A percentile compares a stretch with the other conserved stretches of the same genome.
These are phyloP conservation scores for Sardinella longiceps DNA, from an alignment of 2,797 vertebrate genomes.

Conservation along the genomic window DNA sequence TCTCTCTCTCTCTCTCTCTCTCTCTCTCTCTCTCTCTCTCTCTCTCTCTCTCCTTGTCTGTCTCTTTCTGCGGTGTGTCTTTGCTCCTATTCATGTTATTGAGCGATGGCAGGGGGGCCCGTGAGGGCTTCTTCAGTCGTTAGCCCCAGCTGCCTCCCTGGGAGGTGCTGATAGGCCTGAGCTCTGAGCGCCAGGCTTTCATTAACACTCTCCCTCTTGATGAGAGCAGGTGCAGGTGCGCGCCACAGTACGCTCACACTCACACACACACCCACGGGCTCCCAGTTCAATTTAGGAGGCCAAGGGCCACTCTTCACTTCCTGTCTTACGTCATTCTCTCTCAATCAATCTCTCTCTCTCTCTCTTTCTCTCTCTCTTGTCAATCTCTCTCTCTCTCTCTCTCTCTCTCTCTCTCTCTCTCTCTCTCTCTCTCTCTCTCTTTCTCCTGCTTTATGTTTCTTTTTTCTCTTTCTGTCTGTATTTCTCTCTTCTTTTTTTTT, in stretches of 20 bases:
- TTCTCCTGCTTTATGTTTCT: not conserved
- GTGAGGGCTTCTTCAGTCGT: slow-evolving; percentile 23
- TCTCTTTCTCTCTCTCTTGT: not conserved
- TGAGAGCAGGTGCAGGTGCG: slow-evolving; percentile 59
- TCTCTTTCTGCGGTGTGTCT: not conserved
- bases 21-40: not conserved
- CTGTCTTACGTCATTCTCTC: not conserved
- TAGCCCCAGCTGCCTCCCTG: slow-evolving; percentile 37
- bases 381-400: not conserved
- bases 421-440: not conserved
- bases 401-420: not conserved
- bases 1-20: not conserved
- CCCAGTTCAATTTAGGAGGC: slow-evolving; percentile 64
- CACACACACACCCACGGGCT: slow-evolving; percentile 42
- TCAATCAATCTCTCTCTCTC: not conserved
- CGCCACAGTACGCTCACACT: too few species aligned
- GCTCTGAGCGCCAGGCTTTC: slow-evolving; percentile 59
- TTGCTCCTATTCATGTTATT: not conserved
- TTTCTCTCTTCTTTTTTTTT: not conserved
- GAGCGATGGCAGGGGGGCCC: slow-evolving; percentile 45
- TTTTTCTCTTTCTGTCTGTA: not conserved
- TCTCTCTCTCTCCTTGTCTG: not conserved
- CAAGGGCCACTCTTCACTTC: slow-evolving; percentile 49
- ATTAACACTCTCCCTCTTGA: slow-evolving; percentile 49
- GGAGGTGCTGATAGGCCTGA: slow-evolving; percentile 47